Percentiles rank a stretch among this genome's conserved stretches.
Conservation (phyloP, 1,140 invertebrate species). For the Papilio polytes region DNA sequence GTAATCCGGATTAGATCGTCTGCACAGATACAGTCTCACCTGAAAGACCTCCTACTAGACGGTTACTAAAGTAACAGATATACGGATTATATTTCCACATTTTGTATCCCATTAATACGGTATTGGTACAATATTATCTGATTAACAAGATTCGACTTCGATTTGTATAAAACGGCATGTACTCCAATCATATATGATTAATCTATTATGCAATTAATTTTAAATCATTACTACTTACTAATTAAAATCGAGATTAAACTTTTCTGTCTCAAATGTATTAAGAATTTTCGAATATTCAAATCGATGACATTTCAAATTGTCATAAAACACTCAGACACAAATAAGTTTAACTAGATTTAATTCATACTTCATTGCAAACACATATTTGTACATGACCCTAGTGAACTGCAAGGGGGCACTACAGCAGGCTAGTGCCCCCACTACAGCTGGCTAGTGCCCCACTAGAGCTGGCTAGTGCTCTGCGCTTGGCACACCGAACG, state of each 20-base stretch:
- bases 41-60: not conserved
- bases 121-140: too few relatives aligned
- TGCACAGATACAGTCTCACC: not conserved
- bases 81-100: not conserved
- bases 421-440: not conserved
- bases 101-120: too few relatives aligned
- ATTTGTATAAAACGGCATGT: too few relatives aligned
- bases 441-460: too few relatives aligned
- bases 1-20: constrained; percentile 16
- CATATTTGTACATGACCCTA: not conserved
- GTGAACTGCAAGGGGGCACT: not conserved
- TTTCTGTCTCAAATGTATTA: too few relatives aligned
- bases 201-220: too few relatives aligned
- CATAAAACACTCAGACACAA: not conserved
- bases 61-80: not conserved
- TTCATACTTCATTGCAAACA: not conserved
- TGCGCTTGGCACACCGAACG: constrained; percentile 21
- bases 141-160: too few relatives aligned
- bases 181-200: too few relatives aligned
- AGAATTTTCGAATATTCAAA: too few relatives aligned
- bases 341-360: not conserved
- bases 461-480: not conserved
- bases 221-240: too few relatives aligned
- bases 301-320: too few relatives aligned
- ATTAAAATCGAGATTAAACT: too few relatives aligned